phyloP scores from a whole-genome alignment of 1,140 invertebrate species.

The Heliconius hermathena region DNA sequence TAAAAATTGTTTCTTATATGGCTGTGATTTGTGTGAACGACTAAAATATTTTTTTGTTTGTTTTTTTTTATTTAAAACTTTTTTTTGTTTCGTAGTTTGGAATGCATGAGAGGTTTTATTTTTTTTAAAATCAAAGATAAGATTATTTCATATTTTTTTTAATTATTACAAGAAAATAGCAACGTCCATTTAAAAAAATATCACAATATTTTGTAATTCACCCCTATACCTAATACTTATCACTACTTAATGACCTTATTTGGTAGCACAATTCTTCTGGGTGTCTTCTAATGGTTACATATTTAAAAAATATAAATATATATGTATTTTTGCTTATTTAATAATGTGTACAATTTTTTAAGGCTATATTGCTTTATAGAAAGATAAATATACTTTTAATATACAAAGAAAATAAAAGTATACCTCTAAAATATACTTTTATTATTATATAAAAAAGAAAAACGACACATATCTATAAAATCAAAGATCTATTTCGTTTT shows the following conservation, averaged over 20 bases:
- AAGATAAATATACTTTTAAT: background rate
- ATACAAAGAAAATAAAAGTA: too few relatives aligned
- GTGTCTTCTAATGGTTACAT: background rate
- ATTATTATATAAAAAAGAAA: too few relatives aligned
- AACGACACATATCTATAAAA: too few relatives aligned
- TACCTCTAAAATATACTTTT: too few relatives aligned
- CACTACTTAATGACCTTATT: background rate
- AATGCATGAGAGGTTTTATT: background rate
- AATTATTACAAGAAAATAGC: too few relatives aligned
- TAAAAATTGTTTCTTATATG: background rate
- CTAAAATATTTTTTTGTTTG: background rate
- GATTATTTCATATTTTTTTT: background rate
- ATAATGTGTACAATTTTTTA: background rate
- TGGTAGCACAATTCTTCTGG: constrained; percentile 3
- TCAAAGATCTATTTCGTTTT: too few relatives aligned
- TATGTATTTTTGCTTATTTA: background rate
- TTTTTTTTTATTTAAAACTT: background rate
- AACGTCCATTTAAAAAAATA: background rate
- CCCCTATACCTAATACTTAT: background rate
- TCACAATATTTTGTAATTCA: background rate
- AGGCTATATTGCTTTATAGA: background rate
- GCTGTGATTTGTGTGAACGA: background rate
- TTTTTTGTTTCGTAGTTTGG: background rate
- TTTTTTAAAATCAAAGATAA: background rate
- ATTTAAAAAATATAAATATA: background rate